Conservation (phyloP, 2,113 vertebrate genomes). For the Rousettus leschenaultii region DNA sequence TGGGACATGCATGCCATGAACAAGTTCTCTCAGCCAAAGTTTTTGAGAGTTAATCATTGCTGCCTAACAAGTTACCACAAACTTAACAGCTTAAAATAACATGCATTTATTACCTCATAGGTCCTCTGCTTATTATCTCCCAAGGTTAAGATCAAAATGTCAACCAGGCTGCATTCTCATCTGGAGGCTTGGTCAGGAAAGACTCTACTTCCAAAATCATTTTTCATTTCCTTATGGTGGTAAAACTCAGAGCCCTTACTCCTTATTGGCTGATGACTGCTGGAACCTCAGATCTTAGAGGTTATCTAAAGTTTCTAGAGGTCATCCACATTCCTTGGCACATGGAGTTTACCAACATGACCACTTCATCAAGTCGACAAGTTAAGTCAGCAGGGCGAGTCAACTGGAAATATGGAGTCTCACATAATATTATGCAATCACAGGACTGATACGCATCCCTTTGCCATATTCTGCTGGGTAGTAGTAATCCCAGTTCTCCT, state of each 20-base stretch:
- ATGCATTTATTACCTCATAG: not conserved
- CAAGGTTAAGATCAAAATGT: not conserved
- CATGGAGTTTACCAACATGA: not conserved
- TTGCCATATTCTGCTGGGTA: not conserved
- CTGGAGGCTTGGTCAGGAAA: not conserved
- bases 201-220: not conserved
- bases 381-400: not conserved
- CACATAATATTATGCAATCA: not conserved
- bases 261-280: not conserved
- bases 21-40: not conserved
- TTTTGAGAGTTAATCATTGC: not conserved
- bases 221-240: not conserved
- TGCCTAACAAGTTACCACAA: not conserved
- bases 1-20: not conserved
- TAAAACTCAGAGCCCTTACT: not conserved
- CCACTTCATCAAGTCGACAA: not conserved
- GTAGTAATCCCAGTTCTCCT: not conserved
- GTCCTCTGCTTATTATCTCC: not conserved
- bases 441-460: not conserved
- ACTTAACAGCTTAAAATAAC: not conserved
- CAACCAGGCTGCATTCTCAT: not conserved
- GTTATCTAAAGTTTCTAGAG: not conserved
- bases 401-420: not conserved
- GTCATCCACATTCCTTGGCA: not conserved
- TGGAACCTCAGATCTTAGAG: not conserved